These are phyloP conservation scores for Parochlus steinenii DNA, from an alignment of 2,888 invertebrate species.

Conservation along the genomic window DNA sequence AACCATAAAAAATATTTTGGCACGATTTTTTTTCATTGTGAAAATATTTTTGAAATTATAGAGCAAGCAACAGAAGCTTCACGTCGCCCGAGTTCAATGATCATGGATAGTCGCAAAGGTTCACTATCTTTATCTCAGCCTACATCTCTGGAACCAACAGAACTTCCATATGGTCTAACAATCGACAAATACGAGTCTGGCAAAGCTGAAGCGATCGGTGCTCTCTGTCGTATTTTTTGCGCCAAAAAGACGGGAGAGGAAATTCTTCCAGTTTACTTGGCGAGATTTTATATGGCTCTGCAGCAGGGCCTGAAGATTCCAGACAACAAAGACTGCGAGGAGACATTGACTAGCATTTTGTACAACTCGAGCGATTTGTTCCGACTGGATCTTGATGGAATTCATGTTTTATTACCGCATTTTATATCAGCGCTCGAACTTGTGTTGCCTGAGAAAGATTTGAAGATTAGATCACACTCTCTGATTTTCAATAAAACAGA, in stretches of 20 bases:
- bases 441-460: slow-evolving; percentile 73
- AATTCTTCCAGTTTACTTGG: slow-evolving; percentile 81
- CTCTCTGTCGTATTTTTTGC: slow-evolving; percentile 89
- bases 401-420: slow-evolving; percentile 77
- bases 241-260: slow-evolving; percentile 89
- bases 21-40: slow-evolving; percentile 2
- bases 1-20: slow-evolving; percentile 4
- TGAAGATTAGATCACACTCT: slow-evolving; percentile 51
- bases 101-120: slow-evolving; percentile 41
- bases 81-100: slow-evolving; percentile 47
- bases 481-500: slow-evolving; percentile 49
- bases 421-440: slow-evolving; percentile 81
- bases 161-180: slow-evolving; percentile 49
- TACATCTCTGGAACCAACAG: slow-evolving; percentile 46
- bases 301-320: slow-evolving; percentile 67
- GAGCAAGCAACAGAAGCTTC: slow-evolving; percentile 33
- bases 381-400: slow-evolving; percentile 81
- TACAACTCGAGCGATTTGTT: slow-evolving; percentile 77
- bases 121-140: slow-evolving; percentile 41
- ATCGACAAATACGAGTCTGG: slow-evolving; percentile 71
- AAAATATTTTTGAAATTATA: too few relatives aligned
- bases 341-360: slow-evolving; percentile 75
- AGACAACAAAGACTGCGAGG: slow-evolving; percentile 48
- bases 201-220: slow-evolving; percentile 86
- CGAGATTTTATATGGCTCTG: slow-evolving; percentile 82